phyloP scores from a whole-genome alignment of 2,797 vertebrate genomes.

The Phoebastria nigripes region DNA sequence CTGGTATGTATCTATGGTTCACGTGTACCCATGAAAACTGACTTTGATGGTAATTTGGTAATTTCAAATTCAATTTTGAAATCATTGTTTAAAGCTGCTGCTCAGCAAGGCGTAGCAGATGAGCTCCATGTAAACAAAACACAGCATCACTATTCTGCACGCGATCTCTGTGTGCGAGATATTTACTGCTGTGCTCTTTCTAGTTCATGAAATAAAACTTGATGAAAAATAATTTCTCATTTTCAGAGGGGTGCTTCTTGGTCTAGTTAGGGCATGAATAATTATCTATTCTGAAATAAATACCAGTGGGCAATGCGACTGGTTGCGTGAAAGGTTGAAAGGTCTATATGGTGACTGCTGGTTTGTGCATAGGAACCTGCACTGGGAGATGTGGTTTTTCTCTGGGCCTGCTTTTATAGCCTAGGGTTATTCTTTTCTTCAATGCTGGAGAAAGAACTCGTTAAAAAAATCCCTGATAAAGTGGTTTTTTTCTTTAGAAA shows the following conservation, averaged over 20 bases:
- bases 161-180: accelerated
- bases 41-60: background rate
- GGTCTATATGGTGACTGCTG: background rate
- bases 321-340: background rate
- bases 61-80: background rate
- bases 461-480: background rate
- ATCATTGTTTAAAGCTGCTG: background rate
- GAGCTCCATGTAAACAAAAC: background rate
- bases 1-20: background rate
- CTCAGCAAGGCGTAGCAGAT: background rate
- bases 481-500: background rate
- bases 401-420: background rate
- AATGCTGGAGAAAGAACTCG: background rate
- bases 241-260: background rate
- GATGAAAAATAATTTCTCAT: background rate
- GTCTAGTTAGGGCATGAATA: background rate
- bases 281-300: background rate
- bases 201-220: background rate
- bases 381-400: background rate
- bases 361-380: background rate
- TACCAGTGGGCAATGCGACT: background rate
- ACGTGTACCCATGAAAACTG: background rate
- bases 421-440: background rate
- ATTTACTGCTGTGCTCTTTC: background rate
- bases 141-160: accelerated